Conservation (phyloP, 1,140 invertebrate genomes). For the Platyscapa corneri region DNA sequence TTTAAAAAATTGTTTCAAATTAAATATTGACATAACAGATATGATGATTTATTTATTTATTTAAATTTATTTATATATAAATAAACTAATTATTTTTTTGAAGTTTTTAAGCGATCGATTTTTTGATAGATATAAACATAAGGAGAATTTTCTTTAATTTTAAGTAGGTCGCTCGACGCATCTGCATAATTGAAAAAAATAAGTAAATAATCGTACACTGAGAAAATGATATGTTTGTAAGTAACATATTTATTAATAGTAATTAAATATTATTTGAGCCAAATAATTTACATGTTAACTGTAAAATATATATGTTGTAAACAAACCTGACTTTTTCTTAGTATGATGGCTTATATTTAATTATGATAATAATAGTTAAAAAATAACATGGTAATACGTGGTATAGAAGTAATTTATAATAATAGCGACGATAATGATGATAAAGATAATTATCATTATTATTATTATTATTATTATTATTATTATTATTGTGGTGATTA, state of each 20-base stretch:
- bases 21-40: no score
- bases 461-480: not conserved
- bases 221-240: not conserved
- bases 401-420: conserved; percentile 53
- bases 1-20: no score
- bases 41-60: no score
- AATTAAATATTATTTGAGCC: conserved; percentile 45
- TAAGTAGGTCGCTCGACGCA: not conserved
- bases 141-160: not conserved
- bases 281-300: not conserved
- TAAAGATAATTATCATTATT: not conserved
- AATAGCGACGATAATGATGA: conserved; percentile 43
- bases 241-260: conserved; percentile 34
- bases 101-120: no score
- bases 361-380: conserved; percentile 8
- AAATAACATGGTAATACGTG: conserved; percentile 53
- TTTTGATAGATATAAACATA: no score
- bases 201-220: not conserved
- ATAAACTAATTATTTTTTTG: no score
- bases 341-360: not conserved
- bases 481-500: not conserved
- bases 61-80: no score
- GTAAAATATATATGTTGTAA: not conserved
- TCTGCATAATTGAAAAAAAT: not conserved
- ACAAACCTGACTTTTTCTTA: conserved; percentile 1